A percentile compares a stretch with the other conserved stretches of the same genome.
Evolutionary conservation across 2,888 invertebrate species (phyloP).

Genomic region (Hirtodrosophila histrioides): DNA sequence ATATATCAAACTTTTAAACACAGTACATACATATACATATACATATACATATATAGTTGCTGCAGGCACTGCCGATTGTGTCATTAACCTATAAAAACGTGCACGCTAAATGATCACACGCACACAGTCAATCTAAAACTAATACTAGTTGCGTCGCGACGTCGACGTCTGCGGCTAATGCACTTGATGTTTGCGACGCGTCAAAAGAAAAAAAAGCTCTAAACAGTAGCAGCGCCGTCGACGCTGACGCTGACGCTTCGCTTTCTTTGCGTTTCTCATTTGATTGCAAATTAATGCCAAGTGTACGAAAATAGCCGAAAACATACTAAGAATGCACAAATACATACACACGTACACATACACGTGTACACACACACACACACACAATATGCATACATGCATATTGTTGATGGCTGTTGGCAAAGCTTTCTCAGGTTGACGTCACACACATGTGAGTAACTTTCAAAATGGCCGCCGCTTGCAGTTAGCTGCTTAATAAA

Average conservation of each 20-base stretch:
- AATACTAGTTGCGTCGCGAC: slow-evolving; percentile 20
- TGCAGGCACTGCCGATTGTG: slow-evolving; percentile 58
- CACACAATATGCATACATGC: slow-evolving; percentile 1
- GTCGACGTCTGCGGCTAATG: slow-evolving; percentile 35
- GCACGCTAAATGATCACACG: slow-evolving; percentile 57
- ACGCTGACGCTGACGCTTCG: slow-evolving; percentile 17
- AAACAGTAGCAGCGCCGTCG: slow-evolving; percentile 8
- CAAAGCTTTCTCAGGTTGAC: slow-evolving; percentile 56
- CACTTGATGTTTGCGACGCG: slow-evolving; percentile 44
- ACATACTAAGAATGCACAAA: slow-evolving; percentile 42
- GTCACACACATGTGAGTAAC: slow-evolving; percentile 57
- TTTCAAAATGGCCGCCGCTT: slow-evolving; percentile 56
- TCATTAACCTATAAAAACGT: slow-evolving; percentile 83
- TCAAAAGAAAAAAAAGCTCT: slow-evolving; percentile 17
- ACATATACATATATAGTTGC: slow-evolving; percentile 39
- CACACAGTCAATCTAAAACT: slow-evolving; percentile 28
- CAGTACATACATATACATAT: too few species aligned
- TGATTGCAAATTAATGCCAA: slow-evolving; percentile 67
- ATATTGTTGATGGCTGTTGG: slow-evolving; percentile 9
- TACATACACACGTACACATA: slow-evolving; percentile 10
- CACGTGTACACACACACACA: slow-evolving; percentile 3
- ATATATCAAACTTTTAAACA: neutral
- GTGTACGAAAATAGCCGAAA: slow-evolving; percentile 68
- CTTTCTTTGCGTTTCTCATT: slow-evolving; percentile 56
- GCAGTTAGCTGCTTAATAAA: slow-evolving; percentile 35